phyloP scores from a whole-genome alignment of 2,888 invertebrate species.

The Lasioglossum lativentre region DNA sequence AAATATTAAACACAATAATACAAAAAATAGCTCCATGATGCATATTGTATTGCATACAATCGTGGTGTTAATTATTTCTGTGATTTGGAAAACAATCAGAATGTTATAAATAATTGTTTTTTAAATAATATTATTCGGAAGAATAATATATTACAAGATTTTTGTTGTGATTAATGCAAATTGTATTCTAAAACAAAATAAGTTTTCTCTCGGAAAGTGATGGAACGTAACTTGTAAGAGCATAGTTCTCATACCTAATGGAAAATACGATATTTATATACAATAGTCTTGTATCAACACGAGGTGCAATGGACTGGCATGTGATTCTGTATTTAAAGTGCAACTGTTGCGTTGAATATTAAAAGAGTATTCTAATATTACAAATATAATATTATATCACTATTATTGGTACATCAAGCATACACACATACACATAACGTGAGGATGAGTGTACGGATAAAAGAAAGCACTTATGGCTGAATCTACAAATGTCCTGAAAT shows the following conservation, averaged over 20 bases:
- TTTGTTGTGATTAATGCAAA: background rate
- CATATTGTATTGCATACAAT: background rate
- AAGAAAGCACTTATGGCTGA: background rate
- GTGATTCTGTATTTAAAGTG: conserved; percentile 83
- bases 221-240: conserved; percentile 40
- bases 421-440: conserved; percentile 47
- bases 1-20: conserved; percentile 1
- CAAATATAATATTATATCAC: conserved; percentile 76
- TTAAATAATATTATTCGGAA: background rate
- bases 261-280: conserved; percentile 69
- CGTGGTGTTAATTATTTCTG: background rate
- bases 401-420: conserved; percentile 71
- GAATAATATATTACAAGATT: conserved; percentile 10
- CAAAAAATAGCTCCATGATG: background rate
- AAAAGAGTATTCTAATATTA: conserved; percentile 81
- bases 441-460: background rate
- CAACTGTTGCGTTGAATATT: conserved; percentile 80
- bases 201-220: conserved; percentile 40
- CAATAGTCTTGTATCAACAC: conserved; percentile 66
- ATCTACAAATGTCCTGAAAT: background rate
- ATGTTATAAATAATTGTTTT: background rate
- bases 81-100: background rate
- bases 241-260: conserved; percentile 63
- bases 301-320: conserved; percentile 80
- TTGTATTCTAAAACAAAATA: background rate